Percentiles rank a stretch among this genome's conserved stretches.
These are phyloP conservation scores for Eremophila alpestris DNA, from an alignment of 2,797 vertebrate species.

Conservation along the genomic window DNA sequence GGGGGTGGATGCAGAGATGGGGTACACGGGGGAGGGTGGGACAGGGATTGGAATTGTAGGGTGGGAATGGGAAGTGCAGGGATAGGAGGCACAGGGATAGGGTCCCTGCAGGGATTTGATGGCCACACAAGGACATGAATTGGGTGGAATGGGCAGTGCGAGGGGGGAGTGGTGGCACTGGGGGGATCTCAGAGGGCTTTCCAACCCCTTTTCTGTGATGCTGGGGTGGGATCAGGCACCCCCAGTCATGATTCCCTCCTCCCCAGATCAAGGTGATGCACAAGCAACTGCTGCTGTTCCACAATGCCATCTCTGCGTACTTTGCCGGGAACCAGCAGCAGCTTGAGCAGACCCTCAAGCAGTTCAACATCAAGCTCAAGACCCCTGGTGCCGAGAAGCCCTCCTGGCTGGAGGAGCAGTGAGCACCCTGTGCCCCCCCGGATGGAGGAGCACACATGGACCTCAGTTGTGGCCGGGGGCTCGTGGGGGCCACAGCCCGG, in stretches of 20 bases:
- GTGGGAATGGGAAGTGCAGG: background rate
- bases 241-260: background rate
- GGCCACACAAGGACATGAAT: accelerated
- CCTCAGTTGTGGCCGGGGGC: background rate
- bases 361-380: conserved; percentile 95
- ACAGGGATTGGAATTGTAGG: too few relatives aligned
- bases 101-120: background rate
- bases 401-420: conserved; percentile 98
- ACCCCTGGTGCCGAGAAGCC: conserved; percentile 91
- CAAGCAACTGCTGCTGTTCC: conserved; percentile 97
- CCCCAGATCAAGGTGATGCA: conserved; percentile 95
- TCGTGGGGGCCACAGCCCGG: background rate
- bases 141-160: background rate
- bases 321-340: conserved; percentile 99
- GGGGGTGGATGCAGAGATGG: background rate
- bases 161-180: accelerated
- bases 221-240: background rate
- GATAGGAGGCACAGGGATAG: background rate
- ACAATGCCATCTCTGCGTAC: conserved; percentile 96
- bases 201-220: background rate
- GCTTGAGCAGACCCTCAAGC: conserved; percentile 95
- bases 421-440: conserved; percentile 18
- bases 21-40: accelerated
- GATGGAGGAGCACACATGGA: background rate
- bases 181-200: background rate